Evolutionary conservation across 2,797 vertebrate genomes (phyloP), one percentile per base, ranked within the genome.

Genomic region (Bufotes viridis): DNA sequence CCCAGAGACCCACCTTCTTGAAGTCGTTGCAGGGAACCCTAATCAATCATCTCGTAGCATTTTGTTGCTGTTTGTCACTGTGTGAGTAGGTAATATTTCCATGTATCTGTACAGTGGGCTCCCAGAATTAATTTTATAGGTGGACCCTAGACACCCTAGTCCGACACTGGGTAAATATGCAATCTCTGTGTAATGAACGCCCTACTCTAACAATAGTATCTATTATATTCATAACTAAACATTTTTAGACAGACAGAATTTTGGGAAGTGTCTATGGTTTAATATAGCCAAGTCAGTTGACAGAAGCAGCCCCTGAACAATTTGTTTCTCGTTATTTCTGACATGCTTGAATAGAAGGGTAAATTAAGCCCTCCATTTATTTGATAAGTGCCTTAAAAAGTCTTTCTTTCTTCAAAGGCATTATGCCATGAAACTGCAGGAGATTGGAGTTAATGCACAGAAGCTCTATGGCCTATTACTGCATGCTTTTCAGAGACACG

Each of bases 351-450:
- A 92, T 51, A 88, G 82, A 87, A 87, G 29, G 14, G 67, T 72
- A 55, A 78, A 87, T 53, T 87, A 78, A 82, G 58, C 92, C 12
- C 20, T 76, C 42, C 49, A 76, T 76, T 76, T 76, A 76, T 76
- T 76, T 76, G 7, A 93, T 90, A 93, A 94, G 92, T 91, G 51
- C 18, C 72, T 90, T 76, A 87, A 90, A 91, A 91, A 92, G 90
- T 70, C 83, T 91, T 72, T 84, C 90, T 94, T 91, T 90, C 42
- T 92, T 87, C 90, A 53, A 53, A 76, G 10, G 49, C 74, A 76
- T 76, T 53, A 76, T 51, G 74, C 53, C 89, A 91, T 92, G 49
- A 82, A 82, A 80, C 90, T 88, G 58, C 69, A 87, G 88, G 89
- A 90, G 91, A 92, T 90, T 88, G 61, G 87, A 79, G 70, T 34